Evolutionary conservation across 23 tunicate species (phyloP), one percentile per base, ranked within the genome.

Genomic region (Phallusia fumigata): DNA sequence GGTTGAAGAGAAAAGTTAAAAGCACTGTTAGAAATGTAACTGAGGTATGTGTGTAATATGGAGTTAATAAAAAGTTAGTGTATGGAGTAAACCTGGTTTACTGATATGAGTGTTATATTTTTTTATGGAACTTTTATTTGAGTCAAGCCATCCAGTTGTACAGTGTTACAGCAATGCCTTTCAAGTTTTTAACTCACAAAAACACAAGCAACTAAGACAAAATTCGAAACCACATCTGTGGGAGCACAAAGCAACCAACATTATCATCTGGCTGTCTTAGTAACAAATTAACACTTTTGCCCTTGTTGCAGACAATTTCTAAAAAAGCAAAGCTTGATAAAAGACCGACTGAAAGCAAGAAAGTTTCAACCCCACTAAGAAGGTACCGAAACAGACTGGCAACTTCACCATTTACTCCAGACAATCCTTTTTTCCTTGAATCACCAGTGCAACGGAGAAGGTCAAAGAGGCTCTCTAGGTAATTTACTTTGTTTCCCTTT

Each of bases 401-500:
- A 58, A 58, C 26, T 58, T 58, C 69, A 22, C 69, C 28, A 1
- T 21, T 58, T 58, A 58, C 69, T 6, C 69, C 69, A 58, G 28
- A 58, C 16, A 58, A 58, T 13, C 69, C 69, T 22, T 58, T 58
- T 58, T 5, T 1, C 3, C 5, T 21, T 1, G 26, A 22, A 6
- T 24, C 69, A 58, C 69, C 69, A 58, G 47, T 40, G 47, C 69
- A 58, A 58, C 11, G 69, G 28, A 58, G 69, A 58, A 8, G 69
- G 13, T 58, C 69, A 58, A 58, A 58, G 28, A 58, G 69, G 28
- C 69, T 58, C 16, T 58, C 69, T 24, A 58, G 69, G 69, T 58
- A 16, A 22, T 21, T 40, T 40, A 40, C 8, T 40, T 40, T 40
- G 5, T 40, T 40, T 10, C 47, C 5, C 10, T 40, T 40, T 40